phyloP scores from a whole-genome alignment of 2,113 vertebrate species.

The Dicentrarchus labrax region DNA sequence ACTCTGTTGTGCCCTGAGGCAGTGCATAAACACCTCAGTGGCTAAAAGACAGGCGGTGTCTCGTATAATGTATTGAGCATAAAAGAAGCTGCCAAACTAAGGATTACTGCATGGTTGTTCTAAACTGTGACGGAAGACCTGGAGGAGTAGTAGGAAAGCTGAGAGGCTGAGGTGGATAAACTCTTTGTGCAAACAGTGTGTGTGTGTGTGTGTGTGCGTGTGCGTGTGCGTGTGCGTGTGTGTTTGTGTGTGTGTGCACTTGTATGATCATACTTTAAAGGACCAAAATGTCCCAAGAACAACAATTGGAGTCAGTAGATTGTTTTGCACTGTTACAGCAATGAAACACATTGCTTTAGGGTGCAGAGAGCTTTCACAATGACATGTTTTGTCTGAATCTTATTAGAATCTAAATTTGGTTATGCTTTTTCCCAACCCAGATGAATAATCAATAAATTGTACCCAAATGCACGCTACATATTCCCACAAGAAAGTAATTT shows the following conservation, averaged over 20 bases:
- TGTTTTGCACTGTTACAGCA: neutral
- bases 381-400: neutral
- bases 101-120: constrained; percentile 8
- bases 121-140: constrained; percentile 7
- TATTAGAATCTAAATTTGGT: neutral
- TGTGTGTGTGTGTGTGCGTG: too few species aligned
- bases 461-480: too few species aligned
- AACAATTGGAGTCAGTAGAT: neutral
- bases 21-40: constrained; percentile 26
- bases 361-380: neutral
- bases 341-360: neutral
- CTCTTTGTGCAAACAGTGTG: neutral
- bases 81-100: constrained; percentile 27
- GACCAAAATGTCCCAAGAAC: neutral
- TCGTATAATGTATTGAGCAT: constrained; percentile 1
- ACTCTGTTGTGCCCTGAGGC: constrained; percentile 56
- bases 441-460: neutral
- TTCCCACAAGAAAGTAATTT: neutral
- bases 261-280: neutral
- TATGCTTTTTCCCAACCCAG: neutral
- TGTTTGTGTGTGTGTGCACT: neutral
- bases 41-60: constrained; percentile 20
- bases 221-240: neutral
- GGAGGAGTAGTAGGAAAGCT: neutral
- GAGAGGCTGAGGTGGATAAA: neutral